Evolutionary conservation across 2,888 invertebrate species (phyloP).

Genomic region (Rhagophthalmus giganteus): DNA sequence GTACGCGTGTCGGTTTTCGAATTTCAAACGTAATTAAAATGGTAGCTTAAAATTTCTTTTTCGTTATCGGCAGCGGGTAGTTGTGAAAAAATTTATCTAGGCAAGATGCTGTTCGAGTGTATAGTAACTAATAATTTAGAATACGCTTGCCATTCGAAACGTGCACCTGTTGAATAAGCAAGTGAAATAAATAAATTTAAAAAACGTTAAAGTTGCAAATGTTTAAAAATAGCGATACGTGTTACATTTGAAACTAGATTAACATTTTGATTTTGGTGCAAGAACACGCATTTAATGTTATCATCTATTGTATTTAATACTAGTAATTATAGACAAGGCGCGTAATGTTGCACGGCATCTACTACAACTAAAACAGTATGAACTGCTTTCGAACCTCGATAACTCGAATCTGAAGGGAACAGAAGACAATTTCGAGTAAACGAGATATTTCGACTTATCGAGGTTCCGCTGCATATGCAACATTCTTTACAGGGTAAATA

Average conservation of each 20-base stretch:
- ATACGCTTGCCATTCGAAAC: constrained; percentile 14
- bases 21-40: too few species aligned
- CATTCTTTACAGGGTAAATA: constrained; percentile 24
- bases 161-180: constrained; percentile 35
- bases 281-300: constrained; percentile 10
- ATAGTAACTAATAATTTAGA: constrained; percentile 4
- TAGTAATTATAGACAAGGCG: background rate
- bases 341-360: constrained; percentile 6
- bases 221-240: constrained; percentile 16
- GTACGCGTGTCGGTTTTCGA: too few species aligned
- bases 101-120: too few species aligned
- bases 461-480: constrained; percentile 4
- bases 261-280: constrained; percentile 15
- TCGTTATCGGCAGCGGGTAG: too few species aligned
- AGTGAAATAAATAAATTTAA: constrained; percentile 17
- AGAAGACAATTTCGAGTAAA: too few species aligned
- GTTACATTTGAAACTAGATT: constrained; percentile 15
- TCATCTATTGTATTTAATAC: constrained; percentile 5
- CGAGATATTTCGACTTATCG: too few species aligned
- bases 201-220: constrained; percentile 25
- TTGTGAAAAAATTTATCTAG: too few species aligned
- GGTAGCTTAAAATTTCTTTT: too few species aligned
- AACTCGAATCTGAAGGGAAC: too few species aligned
- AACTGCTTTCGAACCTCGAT: too few species aligned
- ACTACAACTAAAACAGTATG: too few species aligned